Base-by-base conservation (phyloP, 2,888 invertebrate species). In the Scaeva pyrastri region DNA sequence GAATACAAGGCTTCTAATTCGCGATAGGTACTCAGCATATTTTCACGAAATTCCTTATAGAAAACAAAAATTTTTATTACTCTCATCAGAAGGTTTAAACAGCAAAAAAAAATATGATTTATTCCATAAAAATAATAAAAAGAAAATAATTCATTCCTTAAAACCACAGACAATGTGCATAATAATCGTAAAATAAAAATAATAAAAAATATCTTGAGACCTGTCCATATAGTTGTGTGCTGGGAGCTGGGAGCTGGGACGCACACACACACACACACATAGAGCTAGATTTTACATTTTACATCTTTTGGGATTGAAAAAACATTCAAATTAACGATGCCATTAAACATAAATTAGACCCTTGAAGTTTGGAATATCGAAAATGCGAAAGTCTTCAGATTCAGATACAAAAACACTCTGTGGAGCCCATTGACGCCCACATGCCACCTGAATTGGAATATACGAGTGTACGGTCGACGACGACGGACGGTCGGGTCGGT, bases 271-370 rank as follows among this genome's bases (percentile, higher is more conserved):
- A 55, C 50, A 83, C 56, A 48, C n/a, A 39, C 10, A 31, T 43
- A 60, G 71, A 31, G 36, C 36, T 36, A 39, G 50, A 68, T 36
- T 21, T 64, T 72, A 60, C 52, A 73, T 72, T 66, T 73, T 19
- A 72, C 64, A 72, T 72, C 36, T 48, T 43, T 60, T 21, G 58
- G 36, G 76, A 71, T 62, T 78, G 50, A 26, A 68, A 83, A 72
- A 80, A 72, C 73, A 85, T 80, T 76, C 76, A 80, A 80, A 85
- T 76, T 70, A 56, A 68, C 45, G 66, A 36, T 55, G 75, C 60
- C 64, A 76, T 76, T 80, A 72, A 71, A 76, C 85, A 85, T 85
- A 85, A 85, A 85, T 80, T 85, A 76, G 76, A 76, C 76, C 75
- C 68, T 76, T 68, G 36, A 48, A 60, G 45, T 76, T 31, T 68